Conservation (phyloP, 1,140 invertebrate species). For the Metopolophium dirhodum region DNA sequence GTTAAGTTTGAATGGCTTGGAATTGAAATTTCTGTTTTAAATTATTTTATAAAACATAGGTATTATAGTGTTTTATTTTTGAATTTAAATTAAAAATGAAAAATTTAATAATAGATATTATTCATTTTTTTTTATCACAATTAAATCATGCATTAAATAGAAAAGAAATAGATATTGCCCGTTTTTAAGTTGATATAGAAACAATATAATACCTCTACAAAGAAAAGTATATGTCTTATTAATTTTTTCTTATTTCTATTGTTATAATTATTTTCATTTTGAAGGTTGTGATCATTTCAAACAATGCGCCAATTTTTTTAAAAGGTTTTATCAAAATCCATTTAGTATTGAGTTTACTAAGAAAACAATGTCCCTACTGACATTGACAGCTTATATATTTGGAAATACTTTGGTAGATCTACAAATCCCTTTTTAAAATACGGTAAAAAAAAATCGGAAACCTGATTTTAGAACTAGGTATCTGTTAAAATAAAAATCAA, state of each 20-base stretch:
- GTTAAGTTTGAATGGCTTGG: not conserved
- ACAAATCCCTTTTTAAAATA: not conserved
- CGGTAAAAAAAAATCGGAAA: not conserved
- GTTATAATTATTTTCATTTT: not conserved
- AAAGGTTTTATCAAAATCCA: not conserved
- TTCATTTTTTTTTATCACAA: not conserved
- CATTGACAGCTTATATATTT: constrained; percentile 17
- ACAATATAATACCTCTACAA: not conserved
- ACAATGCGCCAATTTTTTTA: not conserved
- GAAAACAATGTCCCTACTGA: constrained; percentile 20
- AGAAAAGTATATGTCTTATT: not conserved
- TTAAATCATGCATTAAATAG: not conserved
- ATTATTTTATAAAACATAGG: not conserved
- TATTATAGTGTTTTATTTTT: not conserved
- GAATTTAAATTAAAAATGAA: not conserved
- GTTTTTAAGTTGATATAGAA: not conserved
- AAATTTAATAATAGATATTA: not conserved
- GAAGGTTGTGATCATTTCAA: not conserved
- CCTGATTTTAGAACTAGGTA: not conserved
- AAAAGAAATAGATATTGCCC: not conserved
- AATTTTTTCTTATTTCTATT: not conserved
- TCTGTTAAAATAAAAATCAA: not conserved
- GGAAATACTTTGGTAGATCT: not conserved
- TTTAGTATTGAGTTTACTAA: not conserved
- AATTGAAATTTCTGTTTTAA: not conserved